Evolutionary conservation across 1,140 invertebrate species (phyloP).

Genomic region (Laupala kohalensis): DNA sequence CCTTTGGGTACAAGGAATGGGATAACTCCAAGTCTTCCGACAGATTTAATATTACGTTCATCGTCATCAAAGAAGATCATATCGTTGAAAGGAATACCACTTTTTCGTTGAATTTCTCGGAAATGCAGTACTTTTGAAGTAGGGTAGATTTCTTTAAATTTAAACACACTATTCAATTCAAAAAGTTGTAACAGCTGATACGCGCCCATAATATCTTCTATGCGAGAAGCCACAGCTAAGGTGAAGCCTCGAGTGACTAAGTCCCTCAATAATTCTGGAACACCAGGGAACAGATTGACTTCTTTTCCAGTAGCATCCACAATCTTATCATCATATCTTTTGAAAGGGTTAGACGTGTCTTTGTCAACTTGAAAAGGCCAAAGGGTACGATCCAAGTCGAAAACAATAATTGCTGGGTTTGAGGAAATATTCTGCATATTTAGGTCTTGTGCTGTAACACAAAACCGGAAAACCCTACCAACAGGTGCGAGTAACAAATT

Average conservation of each 20-base stretch:
- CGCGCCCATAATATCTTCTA: constrained; percentile 18
- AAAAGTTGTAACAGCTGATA: constrained; percentile 18
- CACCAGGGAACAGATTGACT: constrained; percentile 2
- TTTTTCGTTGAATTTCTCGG: constrained; percentile 17
- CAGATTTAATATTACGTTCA: constrained; percentile 24
- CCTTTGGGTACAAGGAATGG: constrained; percentile 20
- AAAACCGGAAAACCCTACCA: too few species aligned
- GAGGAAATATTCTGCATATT: background rate
- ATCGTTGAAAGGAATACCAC: constrained; percentile 28
- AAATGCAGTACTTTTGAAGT: constrained; percentile 16
- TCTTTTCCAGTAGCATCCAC: constrained; percentile 5
- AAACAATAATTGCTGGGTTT: constrained; percentile 6
- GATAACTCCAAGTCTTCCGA: constrained; percentile 23
- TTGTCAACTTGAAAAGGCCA: constrained; percentile 17
- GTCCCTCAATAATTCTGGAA: constrained; percentile 10
- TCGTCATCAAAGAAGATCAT: constrained; percentile 36
- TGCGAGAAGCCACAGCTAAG: constrained; percentile 18
- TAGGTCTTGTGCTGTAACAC: too few species aligned
- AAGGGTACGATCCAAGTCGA: constrained; percentile 15
- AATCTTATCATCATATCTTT: background rate
- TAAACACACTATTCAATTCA: constrained; percentile 14
- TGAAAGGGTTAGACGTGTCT: constrained; percentile 4
- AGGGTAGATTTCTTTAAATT: constrained; percentile 18
- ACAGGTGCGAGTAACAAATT: too few species aligned
- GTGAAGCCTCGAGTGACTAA: constrained; percentile 1